phyloP scores from a whole-genome alignment of 2,888 invertebrate species.

The Drosophila crucigera region DNA sequence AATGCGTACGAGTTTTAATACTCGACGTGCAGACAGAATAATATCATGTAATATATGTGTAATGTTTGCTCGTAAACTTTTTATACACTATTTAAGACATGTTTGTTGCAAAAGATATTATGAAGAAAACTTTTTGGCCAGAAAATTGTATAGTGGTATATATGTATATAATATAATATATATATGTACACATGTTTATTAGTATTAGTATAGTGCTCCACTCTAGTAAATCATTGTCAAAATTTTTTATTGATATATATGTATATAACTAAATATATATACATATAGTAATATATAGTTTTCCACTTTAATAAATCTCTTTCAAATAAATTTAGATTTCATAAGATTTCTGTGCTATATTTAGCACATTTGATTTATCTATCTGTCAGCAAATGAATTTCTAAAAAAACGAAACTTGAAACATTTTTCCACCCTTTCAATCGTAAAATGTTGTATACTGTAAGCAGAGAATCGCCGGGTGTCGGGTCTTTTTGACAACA shows the following conservation, averaged over 20 bases:
- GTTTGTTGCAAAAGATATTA: neutral
- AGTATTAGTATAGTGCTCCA: neutral
- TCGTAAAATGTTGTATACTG: neutral
- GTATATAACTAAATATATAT: neutral
- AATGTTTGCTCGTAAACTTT: constrained; percentile 7
- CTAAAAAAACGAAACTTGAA: neutral
- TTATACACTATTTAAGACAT: neutral
- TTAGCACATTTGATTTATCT: neutral
- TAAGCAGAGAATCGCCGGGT: neutral
- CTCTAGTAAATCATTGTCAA: neutral
- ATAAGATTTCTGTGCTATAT: neutral
- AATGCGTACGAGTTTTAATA: constrained; percentile 26
- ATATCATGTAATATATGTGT: constrained; percentile 6
- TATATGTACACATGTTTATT: neutral
- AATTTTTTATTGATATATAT: neutral
- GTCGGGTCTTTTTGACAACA: neutral
- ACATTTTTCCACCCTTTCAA: neutral
- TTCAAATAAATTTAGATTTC: neutral
- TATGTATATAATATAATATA: neutral
- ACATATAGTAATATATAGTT: neutral
- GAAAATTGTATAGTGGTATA: neutral
- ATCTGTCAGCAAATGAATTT: neutral
- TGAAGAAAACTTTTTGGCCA: neutral
- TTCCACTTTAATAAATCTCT: neutral
- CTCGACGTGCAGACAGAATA: neutral